These are phyloP conservation scores for Mesocentrotus franciscanus DNA, from an alignment of 53 echinoderm and acorn worm species.

Conservation along the genomic window DNA sequence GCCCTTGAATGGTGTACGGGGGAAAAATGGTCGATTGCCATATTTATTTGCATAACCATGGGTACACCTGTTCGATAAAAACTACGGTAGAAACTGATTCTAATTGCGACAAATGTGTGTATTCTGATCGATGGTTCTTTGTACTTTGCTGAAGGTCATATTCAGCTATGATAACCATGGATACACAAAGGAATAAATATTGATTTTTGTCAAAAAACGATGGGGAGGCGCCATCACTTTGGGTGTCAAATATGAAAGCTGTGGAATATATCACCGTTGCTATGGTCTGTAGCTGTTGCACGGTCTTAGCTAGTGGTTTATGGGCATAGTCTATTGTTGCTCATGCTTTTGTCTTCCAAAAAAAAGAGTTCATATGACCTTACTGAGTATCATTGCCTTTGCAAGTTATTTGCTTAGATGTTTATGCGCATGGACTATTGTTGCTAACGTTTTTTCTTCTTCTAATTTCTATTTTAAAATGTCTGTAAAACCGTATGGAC, in stretches of 20 bases:
- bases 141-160: slow-evolving; percentile 28
- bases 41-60: not conserved
- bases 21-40: not conserved
- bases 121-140: slow-evolving; percentile 1
- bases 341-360: not conserved
- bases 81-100: not conserved
- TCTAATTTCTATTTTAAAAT: no score
- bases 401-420: not conserved
- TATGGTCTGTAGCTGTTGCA: not conserved
- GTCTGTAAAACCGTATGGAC: no score
- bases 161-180: slow-evolving; percentile 13
- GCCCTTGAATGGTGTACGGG: not conserved
- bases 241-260: slow-evolving; percentile 30
- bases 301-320: not conserved
- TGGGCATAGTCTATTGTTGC: not conserved
- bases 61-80: slow-evolving; percentile 9
- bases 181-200: slow-evolving; percentile 1
- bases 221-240: not conserved
- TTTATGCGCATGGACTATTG: not conserved
- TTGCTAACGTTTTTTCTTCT: no score
- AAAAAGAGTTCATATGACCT: not conserved
- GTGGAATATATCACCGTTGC: slow-evolving; percentile 17
- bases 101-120: slow-evolving; percentile 20
- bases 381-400: not conserved
- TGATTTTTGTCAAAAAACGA: not conserved